Percentiles rank a stretch among this genome's conserved stretches.
These are phyloP conservation scores for Caenorhabditis doughertyi DNA, from an alignment of 2,888 invertebrate species.

Conservation along the genomic window DNA sequence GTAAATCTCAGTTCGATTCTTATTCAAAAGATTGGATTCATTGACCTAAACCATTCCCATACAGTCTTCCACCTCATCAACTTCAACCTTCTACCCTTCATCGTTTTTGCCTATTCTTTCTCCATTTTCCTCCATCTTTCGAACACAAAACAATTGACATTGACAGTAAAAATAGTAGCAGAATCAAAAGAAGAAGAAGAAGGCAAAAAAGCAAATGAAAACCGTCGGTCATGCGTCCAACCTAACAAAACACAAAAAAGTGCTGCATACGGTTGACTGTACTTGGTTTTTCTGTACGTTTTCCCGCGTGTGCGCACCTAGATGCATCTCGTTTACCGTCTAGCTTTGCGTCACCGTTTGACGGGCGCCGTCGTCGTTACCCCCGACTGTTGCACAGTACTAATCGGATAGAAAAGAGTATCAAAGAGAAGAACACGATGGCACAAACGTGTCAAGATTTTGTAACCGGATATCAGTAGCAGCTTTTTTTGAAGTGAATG, in stretches of 20 bases:
- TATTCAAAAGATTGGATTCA: conserved; percentile 11
- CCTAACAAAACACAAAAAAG: conserved; percentile 61
- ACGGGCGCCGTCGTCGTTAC: background rate
- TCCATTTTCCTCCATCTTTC: conserved; percentile 1
- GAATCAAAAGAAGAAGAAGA: conserved; percentile 3
- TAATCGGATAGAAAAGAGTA: conserved; percentile 39
- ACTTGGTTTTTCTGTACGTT: conserved; percentile 12
- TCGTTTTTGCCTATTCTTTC: background rate
- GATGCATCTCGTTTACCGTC: conserved; percentile 51
- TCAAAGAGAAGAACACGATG: conserved; percentile 23
- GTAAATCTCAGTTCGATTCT: conserved; percentile 25
- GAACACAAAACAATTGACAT: conserved; percentile 58
- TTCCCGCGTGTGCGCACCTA: conserved; percentile 27
- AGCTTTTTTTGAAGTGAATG: background rate
- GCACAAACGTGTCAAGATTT: conserved; percentile 52
- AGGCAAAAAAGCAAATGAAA: conserved; percentile 36
- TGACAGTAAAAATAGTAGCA: conserved; percentile 42
- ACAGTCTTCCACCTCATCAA: conserved; percentile 59
- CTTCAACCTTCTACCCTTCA: conserved; percentile 44
- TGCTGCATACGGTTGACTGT: conserved; percentile 22
- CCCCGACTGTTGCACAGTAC: conserved; percentile 39
- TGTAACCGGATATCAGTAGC: conserved; percentile 58
- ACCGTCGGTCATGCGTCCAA: conserved; percentile 34
- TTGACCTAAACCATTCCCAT: conserved; percentile 53
- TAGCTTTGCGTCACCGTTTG: conserved; percentile 57